These are phyloP conservation scores for Vespertilio murinus DNA, from an alignment of 2,797 vertebrate genomes.

Conservation along the genomic window DNA sequence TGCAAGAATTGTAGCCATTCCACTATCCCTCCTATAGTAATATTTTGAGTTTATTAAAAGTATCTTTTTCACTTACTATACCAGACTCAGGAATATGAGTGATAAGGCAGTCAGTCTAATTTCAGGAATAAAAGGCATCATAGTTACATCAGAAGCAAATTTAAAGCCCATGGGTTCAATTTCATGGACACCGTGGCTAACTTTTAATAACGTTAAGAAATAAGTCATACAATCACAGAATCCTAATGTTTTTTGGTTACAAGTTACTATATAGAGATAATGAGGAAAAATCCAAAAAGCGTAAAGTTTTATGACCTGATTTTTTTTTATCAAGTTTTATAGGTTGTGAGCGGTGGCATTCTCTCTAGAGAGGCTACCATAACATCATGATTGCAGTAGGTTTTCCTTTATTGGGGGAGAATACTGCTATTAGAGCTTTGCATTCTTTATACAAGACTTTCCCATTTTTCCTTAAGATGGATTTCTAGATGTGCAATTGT, in stretches of 20 bases:
- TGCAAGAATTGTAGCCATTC: background rate
- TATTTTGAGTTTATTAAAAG: background rate
- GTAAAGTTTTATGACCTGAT: background rate
- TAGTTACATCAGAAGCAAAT: background rate
- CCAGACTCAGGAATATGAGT: background rate
- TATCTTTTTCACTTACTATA: background rate
- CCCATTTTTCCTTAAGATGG: background rate
- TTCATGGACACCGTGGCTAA: background rate
- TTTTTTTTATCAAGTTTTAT: background rate
- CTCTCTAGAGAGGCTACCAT: background rate
- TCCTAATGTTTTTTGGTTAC: background rate
- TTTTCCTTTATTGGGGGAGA: background rate
- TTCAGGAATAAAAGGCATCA: background rate
- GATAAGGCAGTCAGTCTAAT: background rate
- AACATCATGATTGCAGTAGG: too few species aligned
- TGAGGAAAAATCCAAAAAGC: background rate
- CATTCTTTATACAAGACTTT: background rate
- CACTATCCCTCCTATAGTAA: background rate
- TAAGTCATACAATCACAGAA: background rate
- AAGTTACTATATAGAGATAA: background rate
- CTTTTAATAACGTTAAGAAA: background rate
- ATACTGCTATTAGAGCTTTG: background rate
- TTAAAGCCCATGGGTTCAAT: background rate
- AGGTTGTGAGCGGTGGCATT: background rate
- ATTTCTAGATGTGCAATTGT: background rate